Evolutionary conservation across 2,888 invertebrate species (phyloP).

Genomic region (Metalampra italica): DNA sequence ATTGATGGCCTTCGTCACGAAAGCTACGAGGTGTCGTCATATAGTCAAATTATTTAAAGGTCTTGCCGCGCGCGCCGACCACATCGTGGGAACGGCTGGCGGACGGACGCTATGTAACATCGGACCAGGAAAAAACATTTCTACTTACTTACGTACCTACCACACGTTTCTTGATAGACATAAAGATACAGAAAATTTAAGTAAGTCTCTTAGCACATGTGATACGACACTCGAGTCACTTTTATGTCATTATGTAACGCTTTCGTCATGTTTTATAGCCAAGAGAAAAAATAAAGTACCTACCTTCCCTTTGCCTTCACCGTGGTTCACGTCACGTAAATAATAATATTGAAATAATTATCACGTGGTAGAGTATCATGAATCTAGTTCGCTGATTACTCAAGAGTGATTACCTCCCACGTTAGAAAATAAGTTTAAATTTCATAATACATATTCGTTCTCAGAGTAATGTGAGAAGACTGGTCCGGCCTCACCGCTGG

Average conservation of each 20-base stretch:
- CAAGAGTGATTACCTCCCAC: constrained; percentile 5
- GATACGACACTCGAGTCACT: no score
- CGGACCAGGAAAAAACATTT: not conserved
- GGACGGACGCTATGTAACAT: not conserved
- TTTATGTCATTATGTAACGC: no score
- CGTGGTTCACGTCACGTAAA: no score
- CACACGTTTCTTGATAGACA: not conserved
- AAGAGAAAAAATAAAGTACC: no score
- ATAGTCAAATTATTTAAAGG: constrained; percentile 2
- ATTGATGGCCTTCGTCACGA: constrained; percentile 26
- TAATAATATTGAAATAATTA: no score
- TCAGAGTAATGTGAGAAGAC: constrained; percentile 35
- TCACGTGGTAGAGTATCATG: not conserved
- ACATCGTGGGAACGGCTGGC: not conserved
- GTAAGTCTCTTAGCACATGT: not conserved
- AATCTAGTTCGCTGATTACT: not conserved
- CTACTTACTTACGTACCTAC: no score
- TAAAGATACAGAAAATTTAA: not conserved
- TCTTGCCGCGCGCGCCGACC: not conserved
- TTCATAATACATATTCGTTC: constrained; percentile 17
- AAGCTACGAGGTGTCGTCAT: constrained; percentile 16
- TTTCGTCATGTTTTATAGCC: no score
- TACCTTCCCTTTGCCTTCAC: no score
- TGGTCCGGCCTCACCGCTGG: constrained; percentile 18
- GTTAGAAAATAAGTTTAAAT: constrained; percentile 7